phyloP scores from a whole-genome alignment of 2,113 vertebrate species.

The Telmatochromis sp. region DNA sequence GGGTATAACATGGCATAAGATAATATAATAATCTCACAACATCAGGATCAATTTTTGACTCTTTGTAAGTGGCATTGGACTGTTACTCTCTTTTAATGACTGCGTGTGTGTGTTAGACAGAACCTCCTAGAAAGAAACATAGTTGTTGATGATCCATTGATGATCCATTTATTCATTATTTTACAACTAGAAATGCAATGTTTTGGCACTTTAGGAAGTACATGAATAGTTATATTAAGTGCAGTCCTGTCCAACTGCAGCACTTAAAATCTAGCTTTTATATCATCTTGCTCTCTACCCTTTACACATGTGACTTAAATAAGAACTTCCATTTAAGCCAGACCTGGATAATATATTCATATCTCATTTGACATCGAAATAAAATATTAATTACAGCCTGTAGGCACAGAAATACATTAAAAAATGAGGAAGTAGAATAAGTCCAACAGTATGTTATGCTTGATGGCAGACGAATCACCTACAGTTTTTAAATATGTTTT shows the following conservation, averaged over 20 bases:
- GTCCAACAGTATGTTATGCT: background rate
- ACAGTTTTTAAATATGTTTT: background rate
- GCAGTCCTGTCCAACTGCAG: background rate
- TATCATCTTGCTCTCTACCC: background rate
- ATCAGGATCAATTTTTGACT: background rate
- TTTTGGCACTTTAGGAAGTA: background rate
- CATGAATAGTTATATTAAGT: background rate
- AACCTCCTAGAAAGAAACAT: background rate
- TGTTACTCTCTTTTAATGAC: background rate
- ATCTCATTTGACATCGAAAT: background rate
- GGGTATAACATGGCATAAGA: background rate
- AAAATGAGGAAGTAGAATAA: background rate
- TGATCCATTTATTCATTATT: background rate
- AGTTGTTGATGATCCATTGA: background rate
- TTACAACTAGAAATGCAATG: background rate
- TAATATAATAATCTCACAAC: background rate
- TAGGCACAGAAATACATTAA: background rate
- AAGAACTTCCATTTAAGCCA: background rate
- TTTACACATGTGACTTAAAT: background rate
- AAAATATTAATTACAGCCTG: background rate
- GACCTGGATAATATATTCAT: background rate
- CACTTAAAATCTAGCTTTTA: background rate
- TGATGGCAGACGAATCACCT: background rate
- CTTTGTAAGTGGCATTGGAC: background rate
- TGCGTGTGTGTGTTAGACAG: background rate